Percentiles rank a stretch among this genome's conserved stretches.
Conservation (phyloP, 2,888 invertebrate genomes). For the Pemphredon lugubris region DNA sequence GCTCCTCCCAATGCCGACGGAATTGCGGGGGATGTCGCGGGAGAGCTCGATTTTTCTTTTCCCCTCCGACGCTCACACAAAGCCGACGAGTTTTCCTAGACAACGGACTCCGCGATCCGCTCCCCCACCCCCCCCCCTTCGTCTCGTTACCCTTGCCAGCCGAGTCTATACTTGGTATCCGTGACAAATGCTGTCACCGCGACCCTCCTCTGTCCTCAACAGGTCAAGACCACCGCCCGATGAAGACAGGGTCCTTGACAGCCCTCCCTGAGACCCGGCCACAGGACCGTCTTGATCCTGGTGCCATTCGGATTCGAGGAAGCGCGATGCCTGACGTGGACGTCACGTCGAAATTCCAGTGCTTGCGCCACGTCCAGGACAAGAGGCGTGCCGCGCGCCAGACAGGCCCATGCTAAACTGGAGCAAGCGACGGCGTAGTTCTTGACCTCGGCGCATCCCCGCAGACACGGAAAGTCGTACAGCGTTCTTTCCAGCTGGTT, state of each 20-base stretch:
- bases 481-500: conserved; percentile 92
- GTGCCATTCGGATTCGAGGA: conserved; percentile 82
- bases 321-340: conserved; percentile 84
- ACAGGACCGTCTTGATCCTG: conserved; percentile 83
- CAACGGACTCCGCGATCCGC: too few relatives aligned
- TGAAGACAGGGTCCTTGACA: conserved; percentile 83
- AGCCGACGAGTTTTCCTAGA: too few relatives aligned
- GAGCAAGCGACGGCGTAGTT: conserved; percentile 92
- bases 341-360: conserved; percentile 81
- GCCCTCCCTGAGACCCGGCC: conserved; percentile 84
- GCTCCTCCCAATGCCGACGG: too few relatives aligned
- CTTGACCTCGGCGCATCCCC: conserved; percentile 88
- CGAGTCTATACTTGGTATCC: too few relatives aligned
- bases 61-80: too few relatives aligned
- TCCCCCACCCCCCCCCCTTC: too few relatives aligned
- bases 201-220: too few relatives aligned
- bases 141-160: too few relatives aligned
- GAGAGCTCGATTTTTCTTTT: too few relatives aligned
- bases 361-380: conserved; percentile 75
- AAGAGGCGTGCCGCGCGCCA: conserved; percentile 72
- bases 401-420: conserved; percentile 90
- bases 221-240: conserved; percentile 85
- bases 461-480: conserved; percentile 95
- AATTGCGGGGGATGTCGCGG: too few relatives aligned
- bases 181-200: too few relatives aligned